A percentile compares a stretch with the other conserved stretches of the same genome.
Conservation (phyloP, 2,113 vertebrate species). For the Sceloporus undulatus region DNA sequence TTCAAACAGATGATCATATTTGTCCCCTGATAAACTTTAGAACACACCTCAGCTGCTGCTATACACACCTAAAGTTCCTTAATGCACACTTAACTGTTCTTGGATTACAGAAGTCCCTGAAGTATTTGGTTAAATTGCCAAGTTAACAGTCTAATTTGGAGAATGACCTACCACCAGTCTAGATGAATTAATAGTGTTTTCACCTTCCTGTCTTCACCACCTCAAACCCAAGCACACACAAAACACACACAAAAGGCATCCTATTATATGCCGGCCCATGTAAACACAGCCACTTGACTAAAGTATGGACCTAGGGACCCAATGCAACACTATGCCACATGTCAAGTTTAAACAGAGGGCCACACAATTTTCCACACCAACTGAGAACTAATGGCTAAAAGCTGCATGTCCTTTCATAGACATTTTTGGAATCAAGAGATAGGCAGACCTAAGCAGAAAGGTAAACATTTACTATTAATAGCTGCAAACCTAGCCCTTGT, state of each 20-base stretch:
- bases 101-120: neutral
- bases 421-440: constrained; percentile 36
- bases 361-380: constrained; percentile 22
- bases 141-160: neutral
- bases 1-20: neutral
- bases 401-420: constrained; percentile 44
- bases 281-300: constrained; percentile 2
- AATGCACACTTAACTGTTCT: neutral
- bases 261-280: neutral
- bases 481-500: constrained; percentile 35
- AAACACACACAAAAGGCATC: neutral
- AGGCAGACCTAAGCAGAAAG: constrained; percentile 37
- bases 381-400: constrained; percentile 27
- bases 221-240: neutral
- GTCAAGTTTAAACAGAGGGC: constrained; percentile 23
- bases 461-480: constrained; percentile 51
- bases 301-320: neutral
- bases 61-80: neutral
- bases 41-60: neutral
- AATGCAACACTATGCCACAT: constrained; percentile 6
- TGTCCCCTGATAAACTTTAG: constrained; percentile 14
- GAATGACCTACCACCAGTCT: neutral
- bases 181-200: neutral
- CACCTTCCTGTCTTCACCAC: neutral
- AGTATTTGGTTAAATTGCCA: neutral